phyloP scores from a whole-genome alignment of 2,113 vertebrate species.

The Hiodon alosoides region DNA sequence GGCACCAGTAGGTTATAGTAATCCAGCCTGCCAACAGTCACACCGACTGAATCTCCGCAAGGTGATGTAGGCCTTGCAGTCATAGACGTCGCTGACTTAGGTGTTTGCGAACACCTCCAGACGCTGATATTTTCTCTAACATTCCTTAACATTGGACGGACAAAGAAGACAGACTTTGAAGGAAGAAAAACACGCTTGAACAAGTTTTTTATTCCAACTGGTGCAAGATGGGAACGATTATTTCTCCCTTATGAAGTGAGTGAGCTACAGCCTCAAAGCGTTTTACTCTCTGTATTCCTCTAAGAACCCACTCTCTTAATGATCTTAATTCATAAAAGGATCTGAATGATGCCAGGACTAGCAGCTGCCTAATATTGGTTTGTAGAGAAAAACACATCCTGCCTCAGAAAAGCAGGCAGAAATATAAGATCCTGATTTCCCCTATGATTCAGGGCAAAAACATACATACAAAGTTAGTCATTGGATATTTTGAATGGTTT shows the following conservation, averaged over 20 bases:
- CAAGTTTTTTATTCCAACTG: neutral
- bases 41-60: neutral
- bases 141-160: neutral
- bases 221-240: neutral
- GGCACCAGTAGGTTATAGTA: neutral
- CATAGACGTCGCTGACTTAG: too few species aligned
- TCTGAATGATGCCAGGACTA: constrained; percentile 5
- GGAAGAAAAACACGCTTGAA: neutral
- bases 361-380: neutral
- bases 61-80: neutral
- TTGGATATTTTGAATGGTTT: too few species aligned
- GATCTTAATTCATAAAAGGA: neutral
- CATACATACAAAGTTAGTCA: neutral
- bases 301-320: neutral
- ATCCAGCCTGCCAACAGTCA: neutral
- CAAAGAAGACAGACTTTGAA: neutral
- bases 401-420: neutral
- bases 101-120: neutral
- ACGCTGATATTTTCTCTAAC: too few species aligned
- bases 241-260: neutral
- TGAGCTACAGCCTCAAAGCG: neutral
- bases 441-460: neutral
- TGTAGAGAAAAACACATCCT: neutral
- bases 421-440: too few species aligned
- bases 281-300: neutral